These are phyloP conservation scores for Xyrichtys novacula DNA, from an alignment of 2,797 vertebrate species.

Conservation along the genomic window DNA sequence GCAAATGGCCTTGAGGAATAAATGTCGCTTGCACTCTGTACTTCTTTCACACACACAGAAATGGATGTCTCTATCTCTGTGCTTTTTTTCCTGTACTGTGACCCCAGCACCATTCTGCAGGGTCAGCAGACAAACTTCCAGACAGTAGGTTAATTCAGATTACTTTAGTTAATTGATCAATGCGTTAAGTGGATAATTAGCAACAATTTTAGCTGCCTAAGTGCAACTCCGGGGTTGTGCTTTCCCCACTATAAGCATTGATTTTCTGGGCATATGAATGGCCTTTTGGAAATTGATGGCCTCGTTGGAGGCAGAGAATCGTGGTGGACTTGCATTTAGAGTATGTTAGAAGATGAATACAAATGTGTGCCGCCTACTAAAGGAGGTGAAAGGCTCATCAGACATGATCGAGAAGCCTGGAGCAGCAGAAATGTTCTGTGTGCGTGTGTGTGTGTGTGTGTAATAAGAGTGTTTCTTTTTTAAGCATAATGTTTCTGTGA, in stretches of 20 bases:
- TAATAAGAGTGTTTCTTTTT: slow-evolving; percentile 48
- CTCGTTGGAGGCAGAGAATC: slow-evolving; percentile 80
- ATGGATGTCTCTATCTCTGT: slow-evolving; percentile 71
- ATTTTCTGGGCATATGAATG: slow-evolving; percentile 89
- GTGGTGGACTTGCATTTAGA: slow-evolving; percentile 85
- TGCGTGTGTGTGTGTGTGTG: slow-evolving; percentile 28
- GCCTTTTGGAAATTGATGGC: slow-evolving; percentile 89
- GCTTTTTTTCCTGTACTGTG: slow-evolving; percentile 69
- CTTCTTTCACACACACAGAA: slow-evolving; percentile 68
- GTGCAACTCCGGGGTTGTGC: slow-evolving; percentile 85
- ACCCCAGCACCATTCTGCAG: slow-evolving; percentile 84
- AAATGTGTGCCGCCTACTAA: slow-evolving; percentile 77
- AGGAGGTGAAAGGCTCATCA: slow-evolving; percentile 70
- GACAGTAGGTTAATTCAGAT: slow-evolving; percentile 89
- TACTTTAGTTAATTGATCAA: slow-evolving; percentile 91
- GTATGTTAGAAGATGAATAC: slow-evolving; percentile 86
- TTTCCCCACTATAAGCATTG: slow-evolving; percentile 85
- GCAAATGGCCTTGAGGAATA: slow-evolving; percentile 79
- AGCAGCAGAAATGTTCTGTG: slow-evolving; percentile 51
- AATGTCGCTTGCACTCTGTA: slow-evolving; percentile 70
- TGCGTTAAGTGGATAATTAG: slow-evolving; percentile 90
- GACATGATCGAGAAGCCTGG: slow-evolving; percentile 77
- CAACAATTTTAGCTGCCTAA: slow-evolving; percentile 87
- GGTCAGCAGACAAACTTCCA: slow-evolving; percentile 88
- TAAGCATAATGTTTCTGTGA: slow-evolving; percentile 58